phyloP scores from a whole-genome alignment of 2,797 vertebrate species.

The Rhinophrynus dorsalis region DNA sequence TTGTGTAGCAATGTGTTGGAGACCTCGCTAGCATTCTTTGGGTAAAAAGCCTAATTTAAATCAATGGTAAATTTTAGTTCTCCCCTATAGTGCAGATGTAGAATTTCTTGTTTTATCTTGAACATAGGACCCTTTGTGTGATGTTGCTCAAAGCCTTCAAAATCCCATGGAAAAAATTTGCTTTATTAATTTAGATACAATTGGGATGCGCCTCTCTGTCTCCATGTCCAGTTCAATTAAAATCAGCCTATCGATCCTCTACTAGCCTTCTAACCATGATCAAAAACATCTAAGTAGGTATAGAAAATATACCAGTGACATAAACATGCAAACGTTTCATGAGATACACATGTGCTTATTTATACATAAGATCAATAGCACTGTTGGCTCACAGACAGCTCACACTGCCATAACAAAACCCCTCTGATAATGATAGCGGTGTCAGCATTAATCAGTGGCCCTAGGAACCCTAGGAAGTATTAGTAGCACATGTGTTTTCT shows the following conservation, averaged over 20 bases:
- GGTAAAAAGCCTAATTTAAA: no score
- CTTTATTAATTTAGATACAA: constrained; percentile 33
- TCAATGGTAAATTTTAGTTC: no score
- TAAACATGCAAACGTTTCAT: constrained; percentile 24
- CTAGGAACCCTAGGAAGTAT: neutral
- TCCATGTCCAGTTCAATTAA: constrained; percentile 18
- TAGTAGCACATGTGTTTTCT: constrained; percentile 30
- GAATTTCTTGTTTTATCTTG: no score
- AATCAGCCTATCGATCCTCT: constrained; percentile 17
- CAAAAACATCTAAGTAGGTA: constrained; percentile 28
- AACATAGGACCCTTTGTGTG: neutral
- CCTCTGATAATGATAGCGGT: constrained; percentile 21
- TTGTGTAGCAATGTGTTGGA: no score
- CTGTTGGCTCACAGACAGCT: constrained; percentile 30
- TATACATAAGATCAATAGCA: constrained; percentile 45
- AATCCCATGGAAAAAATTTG: constrained; percentile 9
- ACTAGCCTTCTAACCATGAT: constrained; percentile 14
- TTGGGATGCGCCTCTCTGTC: constrained; percentile 33
- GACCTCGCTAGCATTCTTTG: no score
- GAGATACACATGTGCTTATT: constrained; percentile 38
- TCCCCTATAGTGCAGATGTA: no score
- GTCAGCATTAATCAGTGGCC: constrained; percentile 41
- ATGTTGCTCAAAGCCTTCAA: neutral
- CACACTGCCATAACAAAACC: constrained; percentile 10
- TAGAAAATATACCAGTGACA: constrained; percentile 13